These are phyloP conservation scores for Entelurus aequoreus DNA, from an alignment of 2,113 vertebrate species.

Conservation along the genomic window DNA sequence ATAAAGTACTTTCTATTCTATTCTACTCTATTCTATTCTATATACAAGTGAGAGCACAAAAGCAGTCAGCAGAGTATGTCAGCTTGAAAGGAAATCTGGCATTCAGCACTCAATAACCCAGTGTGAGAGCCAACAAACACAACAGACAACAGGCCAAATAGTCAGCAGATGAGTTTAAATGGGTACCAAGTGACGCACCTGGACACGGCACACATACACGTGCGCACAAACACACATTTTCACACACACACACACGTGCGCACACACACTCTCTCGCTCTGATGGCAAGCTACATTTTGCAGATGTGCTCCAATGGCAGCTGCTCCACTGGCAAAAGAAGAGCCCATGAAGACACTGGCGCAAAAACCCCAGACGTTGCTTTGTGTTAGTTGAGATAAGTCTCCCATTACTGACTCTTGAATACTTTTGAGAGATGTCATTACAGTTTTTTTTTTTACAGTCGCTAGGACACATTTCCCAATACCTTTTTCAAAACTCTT, in stretches of 20 bases:
- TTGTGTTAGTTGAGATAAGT: background rate
- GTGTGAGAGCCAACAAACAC: slow-evolving; percentile 18
- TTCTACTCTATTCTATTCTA: too few species aligned
- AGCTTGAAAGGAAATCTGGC: slow-evolving; percentile 22
- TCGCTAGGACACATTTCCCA: too few species aligned
- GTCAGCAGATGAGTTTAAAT: slow-evolving; percentile 32
- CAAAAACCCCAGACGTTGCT: slow-evolving; percentile 12
- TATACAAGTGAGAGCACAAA: background rate
- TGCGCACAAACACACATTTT: slow-evolving; percentile 20
- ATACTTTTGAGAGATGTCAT: background rate
- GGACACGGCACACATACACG: slow-evolving; percentile 18
- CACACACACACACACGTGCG: slow-evolving; percentile 6
- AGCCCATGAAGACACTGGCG: slow-evolving; percentile 14
- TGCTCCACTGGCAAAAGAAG: slow-evolving; percentile 21
- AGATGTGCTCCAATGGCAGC: slow-evolving; percentile 36
- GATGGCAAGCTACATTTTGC: slow-evolving; percentile 37
- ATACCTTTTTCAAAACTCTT: too few species aligned
- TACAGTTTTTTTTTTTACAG: too few species aligned
- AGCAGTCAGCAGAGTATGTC: slow-evolving; percentile 31
- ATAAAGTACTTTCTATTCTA: too few species aligned
- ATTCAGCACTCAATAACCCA: slow-evolving; percentile 12
- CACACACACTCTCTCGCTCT: slow-evolving; percentile 1
- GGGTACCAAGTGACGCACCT: slow-evolving; percentile 36
- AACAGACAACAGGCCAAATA: slow-evolving; percentile 16
- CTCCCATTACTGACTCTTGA: background rate